Conservation (phyloP, 2,113 vertebrate genomes). For the Albula glossodonta region DNA sequence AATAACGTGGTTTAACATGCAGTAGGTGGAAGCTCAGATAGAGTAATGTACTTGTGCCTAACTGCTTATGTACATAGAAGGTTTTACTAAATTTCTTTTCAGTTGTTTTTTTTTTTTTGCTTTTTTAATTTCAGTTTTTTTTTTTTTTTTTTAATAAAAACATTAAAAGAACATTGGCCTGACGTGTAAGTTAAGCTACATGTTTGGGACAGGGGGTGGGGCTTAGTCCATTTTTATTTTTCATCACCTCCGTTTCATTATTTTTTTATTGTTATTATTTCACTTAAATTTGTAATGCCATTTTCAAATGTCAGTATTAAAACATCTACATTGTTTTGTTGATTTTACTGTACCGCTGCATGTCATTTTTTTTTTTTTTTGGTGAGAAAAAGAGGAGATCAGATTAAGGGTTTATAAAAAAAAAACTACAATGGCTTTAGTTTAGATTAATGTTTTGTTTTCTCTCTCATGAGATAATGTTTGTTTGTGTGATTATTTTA, state of each 20-base stretch:
- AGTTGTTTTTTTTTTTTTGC: slow-evolving; percentile 27
- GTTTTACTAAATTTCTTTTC: slow-evolving; percentile 35
- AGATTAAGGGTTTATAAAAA: neutral
- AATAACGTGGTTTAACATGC: slow-evolving; percentile 42
- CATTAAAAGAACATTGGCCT: slow-evolving; percentile 36
- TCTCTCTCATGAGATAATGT: neutral
- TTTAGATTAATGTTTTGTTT: slow-evolving; percentile 6
- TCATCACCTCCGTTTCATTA: neutral
- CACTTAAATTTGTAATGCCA: slow-evolving; percentile 5
- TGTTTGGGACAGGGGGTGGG: neutral
- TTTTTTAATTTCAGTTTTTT: slow-evolving; percentile 32
- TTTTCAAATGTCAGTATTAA: slow-evolving; percentile 9
- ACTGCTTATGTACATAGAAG: slow-evolving; percentile 54
- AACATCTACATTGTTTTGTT: neutral
- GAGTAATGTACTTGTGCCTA: slow-evolving; percentile 42
- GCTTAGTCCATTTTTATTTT: neutral
- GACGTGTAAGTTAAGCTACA: slow-evolving; percentile 25
- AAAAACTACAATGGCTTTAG: neutral
- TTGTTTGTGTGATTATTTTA: slow-evolving; percentile 10
- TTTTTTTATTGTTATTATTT: neutral
- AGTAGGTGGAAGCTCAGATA: slow-evolving; percentile 43
- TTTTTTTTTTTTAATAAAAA: slow-evolving; percentile 54
- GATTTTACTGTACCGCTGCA: slow-evolving; percentile 3
- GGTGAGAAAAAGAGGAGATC: neutral
- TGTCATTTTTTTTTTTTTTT: neutral